Evolutionary conservation across 2,113 vertebrate species (phyloP), one percentile per base, ranked within the genome.

Genomic region (Rhynchomys soricoides): DNA sequence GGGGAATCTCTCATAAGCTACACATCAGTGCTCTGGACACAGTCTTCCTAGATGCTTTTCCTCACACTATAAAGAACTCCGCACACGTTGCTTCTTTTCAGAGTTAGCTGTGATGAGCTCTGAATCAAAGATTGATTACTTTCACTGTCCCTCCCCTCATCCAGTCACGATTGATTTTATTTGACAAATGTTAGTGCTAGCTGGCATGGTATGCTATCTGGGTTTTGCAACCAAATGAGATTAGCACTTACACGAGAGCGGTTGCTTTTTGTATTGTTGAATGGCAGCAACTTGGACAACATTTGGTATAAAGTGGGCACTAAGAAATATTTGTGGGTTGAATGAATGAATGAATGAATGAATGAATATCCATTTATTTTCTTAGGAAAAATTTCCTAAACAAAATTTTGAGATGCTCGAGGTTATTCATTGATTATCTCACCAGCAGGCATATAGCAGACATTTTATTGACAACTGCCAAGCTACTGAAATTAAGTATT

Each of bases 401-500:
- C n/a, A 92, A 86, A 97, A 73, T 77, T 77, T 37, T 52, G 48
- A 34, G 50, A 24, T 77, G 9, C 31, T n/a, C 55, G 93, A 79
- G 7, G 34, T 81, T 87, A 75, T 78, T 87, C n/a, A 52, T 15
- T 89, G 83, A 90, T 93, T 93, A 87, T 40, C 57, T 16, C 26
- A 89, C 22, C 82, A 91, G 89, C n/a, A 90, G 64, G 11, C 48
- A 90, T 74, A 71, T 1, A 87, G 40, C 7, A 74, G 68, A 71
- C 34, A 57, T 21, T 89, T 59, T 29, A 74, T 66, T 89, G 91
- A 90, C 88, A 94, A 86, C 75, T 95, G 50, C 59, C 78, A 5
- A 91, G 31, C n/a, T 86, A 95, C 59, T 92, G 31, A 92, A 93
- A 95, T 89, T 73, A 40, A 55, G 24, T 45, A 45, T 90, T 95